phyloP scores from a whole-genome alignment of 2,888 invertebrate species.

The Lingula anatina region DNA sequence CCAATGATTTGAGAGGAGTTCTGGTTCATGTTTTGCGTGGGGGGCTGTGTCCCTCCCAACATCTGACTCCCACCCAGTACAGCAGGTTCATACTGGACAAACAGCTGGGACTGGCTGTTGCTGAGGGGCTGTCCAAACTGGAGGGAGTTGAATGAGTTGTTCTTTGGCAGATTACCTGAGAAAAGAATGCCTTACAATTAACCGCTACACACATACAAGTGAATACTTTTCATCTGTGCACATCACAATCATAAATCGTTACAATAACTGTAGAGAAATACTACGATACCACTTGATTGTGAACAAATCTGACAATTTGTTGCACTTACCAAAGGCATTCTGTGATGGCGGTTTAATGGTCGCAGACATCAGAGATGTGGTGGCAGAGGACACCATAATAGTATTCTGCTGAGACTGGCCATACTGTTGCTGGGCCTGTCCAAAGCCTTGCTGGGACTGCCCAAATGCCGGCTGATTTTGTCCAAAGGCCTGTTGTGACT shows the following conservation, averaged over 20 bases:
- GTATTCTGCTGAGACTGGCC: conserved; percentile 71
- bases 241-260: no score
- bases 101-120: conserved; percentile 52
- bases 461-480: background rate
- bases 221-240: no score
- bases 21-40: conserved; percentile 41
- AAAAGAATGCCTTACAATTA: no score
- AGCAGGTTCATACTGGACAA: conserved; percentile 61
- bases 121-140: conserved; percentile 25
- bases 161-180: conserved; percentile 19
- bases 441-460: conserved; percentile 62
- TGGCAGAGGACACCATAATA: conserved; percentile 76
- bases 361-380: conserved; percentile 83
- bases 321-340: no score
- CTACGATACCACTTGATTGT: no score
- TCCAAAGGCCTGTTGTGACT: conserved; percentile 1
- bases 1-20: conserved; percentile 59
- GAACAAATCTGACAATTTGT: no score
- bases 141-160: conserved; percentile 21
- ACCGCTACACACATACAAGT: no score
- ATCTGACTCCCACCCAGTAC: conserved; percentile 45
- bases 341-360: conserved; percentile 63
- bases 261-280: no score
- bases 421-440: conserved; percentile 3
- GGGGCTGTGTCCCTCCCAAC: conserved; percentile 26